Percentiles rank a stretch among this genome's conserved stretches.
Conservation (phyloP, 2,888 invertebrate genomes). For the Sabatieria punctata region DNA sequence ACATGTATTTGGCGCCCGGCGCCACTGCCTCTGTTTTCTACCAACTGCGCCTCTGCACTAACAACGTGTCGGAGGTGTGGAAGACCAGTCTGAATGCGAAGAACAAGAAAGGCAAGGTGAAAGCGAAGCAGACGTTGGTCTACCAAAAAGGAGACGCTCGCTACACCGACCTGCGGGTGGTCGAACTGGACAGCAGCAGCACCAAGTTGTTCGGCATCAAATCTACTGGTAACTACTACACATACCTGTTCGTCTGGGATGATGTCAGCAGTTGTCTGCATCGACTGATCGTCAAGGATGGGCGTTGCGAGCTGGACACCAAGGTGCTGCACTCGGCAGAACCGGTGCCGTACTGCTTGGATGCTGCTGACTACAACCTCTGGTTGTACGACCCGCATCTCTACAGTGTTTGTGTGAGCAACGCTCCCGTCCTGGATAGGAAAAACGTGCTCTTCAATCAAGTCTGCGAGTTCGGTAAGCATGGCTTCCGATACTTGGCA, state of each 20-base stretch:
- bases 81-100: neutral
- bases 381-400: slow-evolving; percentile 7
- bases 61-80: slow-evolving; percentile 9
- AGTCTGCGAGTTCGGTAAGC: neutral
- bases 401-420: neutral
- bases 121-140: slow-evolving; percentile 7
- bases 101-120: slow-evolving; percentile 4
- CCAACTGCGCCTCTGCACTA: slow-evolving; percentile 6
- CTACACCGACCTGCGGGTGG: slow-evolving; percentile 1
- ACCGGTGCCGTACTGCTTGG: slow-evolving; percentile 4
- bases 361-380: neutral
- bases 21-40: neutral
- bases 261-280: slow-evolving; percentile 3
- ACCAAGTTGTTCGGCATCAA: neutral
- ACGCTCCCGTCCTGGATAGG: neutral
- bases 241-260: slow-evolving; percentile 7
- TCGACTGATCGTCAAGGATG: slow-evolving; percentile 3
- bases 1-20: neutral
- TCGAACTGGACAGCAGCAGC: neutral
- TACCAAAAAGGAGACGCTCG: slow-evolving; percentile 4
- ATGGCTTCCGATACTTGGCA: neutral
- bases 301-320: slow-evolving; percentile 2
- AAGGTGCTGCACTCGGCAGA: slow-evolving; percentile 2
- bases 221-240: too few species aligned
- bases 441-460: neutral